phyloP scores from a whole-genome alignment of 2,888 invertebrate genomes.

The Halictus ligatus region DNA sequence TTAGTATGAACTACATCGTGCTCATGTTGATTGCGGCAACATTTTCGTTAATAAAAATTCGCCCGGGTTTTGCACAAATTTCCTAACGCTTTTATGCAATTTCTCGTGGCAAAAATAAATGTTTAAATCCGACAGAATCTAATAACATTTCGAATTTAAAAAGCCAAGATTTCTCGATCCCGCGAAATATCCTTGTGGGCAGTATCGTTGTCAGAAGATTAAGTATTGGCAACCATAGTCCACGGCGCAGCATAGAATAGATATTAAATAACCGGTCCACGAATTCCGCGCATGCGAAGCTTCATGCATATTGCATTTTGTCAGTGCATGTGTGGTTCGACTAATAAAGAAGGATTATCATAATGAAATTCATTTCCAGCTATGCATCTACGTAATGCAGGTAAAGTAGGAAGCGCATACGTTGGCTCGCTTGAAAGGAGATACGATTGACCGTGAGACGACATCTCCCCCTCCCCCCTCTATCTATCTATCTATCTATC shows the following conservation, averaged over 20 bases:
- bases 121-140: background rate
- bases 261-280: conserved; percentile 14
- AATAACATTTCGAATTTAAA: background rate
- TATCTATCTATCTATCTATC: background rate
- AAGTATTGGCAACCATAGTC: background rate
- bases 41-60: background rate
- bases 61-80: background rate
- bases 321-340: conserved; percentile 27
- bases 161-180: no score
- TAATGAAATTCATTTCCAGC: conserved; percentile 59
- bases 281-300: background rate
- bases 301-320: conserved; percentile 61
- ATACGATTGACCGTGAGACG: conserved; percentile 49
- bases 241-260: background rate
- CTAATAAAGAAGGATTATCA: conserved; percentile 56
- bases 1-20: no score
- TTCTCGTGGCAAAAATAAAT: background rate
- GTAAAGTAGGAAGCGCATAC: conserved; percentile 36
- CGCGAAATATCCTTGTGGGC: background rate
- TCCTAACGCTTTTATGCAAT: background rate
- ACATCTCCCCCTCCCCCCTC: conserved; percentile 21
- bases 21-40: background rate
- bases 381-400: conserved; percentile 26
- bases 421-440: conserved; percentile 38
- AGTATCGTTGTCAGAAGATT: background rate